phyloP scores from a whole-genome alignment of 2,888 invertebrate species.

The Synergus laeviventris region DNA sequence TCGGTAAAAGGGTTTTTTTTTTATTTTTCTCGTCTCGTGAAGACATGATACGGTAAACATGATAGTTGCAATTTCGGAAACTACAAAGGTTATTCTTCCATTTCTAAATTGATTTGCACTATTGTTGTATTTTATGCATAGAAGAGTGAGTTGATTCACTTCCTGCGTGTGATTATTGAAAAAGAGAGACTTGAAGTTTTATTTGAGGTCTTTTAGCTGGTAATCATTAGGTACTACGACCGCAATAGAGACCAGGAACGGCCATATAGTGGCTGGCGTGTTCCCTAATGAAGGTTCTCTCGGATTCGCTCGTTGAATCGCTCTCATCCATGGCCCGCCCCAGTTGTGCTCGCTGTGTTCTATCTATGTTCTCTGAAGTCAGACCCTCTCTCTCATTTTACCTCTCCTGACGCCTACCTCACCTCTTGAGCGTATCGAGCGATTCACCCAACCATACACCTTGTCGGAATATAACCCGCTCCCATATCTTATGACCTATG shows the following conservation, averaged over 20 bases:
- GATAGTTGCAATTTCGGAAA: too few species aligned
- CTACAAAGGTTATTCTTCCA: too few species aligned
- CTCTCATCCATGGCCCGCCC: slow-evolving; percentile 57
- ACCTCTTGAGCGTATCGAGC: slow-evolving; percentile 41
- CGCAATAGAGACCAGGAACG: slow-evolving; percentile 47
- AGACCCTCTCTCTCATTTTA: slow-evolving; percentile 49
- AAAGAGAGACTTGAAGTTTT: background rate
- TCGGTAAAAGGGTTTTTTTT: too few species aligned
- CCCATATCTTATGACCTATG: slow-evolving; percentile 26
- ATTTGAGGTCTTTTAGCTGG: slow-evolving; percentile 35
- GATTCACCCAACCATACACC: slow-evolving; percentile 44
- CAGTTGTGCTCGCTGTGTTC: slow-evolving; percentile 57
- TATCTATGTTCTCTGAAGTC: slow-evolving; percentile 50
- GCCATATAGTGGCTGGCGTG: slow-evolving; percentile 58
- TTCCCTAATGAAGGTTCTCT: slow-evolving; percentile 63
- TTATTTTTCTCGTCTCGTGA: too few species aligned
- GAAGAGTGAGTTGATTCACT: background rate
- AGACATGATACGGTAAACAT: too few species aligned
- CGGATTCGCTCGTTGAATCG: slow-evolving; percentile 57
- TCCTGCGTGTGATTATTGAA: background rate
- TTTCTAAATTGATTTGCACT: background rate
- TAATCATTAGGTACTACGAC: slow-evolving; percentile 49
- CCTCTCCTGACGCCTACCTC: slow-evolving; percentile 44
- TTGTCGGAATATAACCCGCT: slow-evolving; percentile 31
- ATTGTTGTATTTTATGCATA: background rate